These are phyloP conservation scores for Epinephelus moara DNA, from an alignment of 2,113 vertebrate genomes.

Conservation along the genomic window DNA sequence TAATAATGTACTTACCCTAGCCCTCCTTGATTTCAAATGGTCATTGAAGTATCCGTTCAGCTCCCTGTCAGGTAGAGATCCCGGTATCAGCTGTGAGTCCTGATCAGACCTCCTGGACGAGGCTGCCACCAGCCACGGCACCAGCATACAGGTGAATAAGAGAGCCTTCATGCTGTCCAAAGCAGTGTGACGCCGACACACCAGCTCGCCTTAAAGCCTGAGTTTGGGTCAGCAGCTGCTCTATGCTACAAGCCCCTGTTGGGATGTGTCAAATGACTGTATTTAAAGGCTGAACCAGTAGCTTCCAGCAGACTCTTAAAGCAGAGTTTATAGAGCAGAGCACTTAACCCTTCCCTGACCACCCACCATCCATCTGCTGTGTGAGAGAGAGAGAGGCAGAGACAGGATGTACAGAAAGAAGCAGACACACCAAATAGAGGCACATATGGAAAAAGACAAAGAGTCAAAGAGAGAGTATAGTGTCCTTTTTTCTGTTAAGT, in stretches of 20 bases:
- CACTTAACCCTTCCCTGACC: constrained; percentile 92
- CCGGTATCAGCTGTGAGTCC: constrained; percentile 50
- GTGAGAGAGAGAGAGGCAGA: constrained; percentile 25
- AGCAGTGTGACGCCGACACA: constrained; percentile 51
- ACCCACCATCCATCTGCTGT: constrained; percentile 44
- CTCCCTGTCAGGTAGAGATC: constrained; percentile 62
- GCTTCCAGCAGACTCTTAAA: constrained; percentile 89
- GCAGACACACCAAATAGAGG: constrained; percentile 4
- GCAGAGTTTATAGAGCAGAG: constrained; percentile 87
- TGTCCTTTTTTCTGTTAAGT: constrained; percentile 37
- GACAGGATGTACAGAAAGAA: constrained; percentile 19
- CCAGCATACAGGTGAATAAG: constrained; percentile 84
- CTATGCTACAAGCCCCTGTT: constrained; percentile 78
- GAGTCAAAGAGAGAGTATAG: constrained; percentile 24
- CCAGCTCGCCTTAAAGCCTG: constrained; percentile 42
- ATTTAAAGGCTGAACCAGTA: constrained; percentile 94
- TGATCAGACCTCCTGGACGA: constrained; percentile 42
- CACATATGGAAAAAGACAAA: constrained; percentile 43
- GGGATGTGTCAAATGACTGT: constrained; percentile 90
- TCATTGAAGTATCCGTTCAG: constrained; percentile 56
- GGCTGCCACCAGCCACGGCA: constrained; percentile 85
- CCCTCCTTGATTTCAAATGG: constrained; percentile 64
- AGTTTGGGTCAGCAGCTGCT: constrained; percentile 62
- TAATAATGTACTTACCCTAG: constrained; percentile 74
- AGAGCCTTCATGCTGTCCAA: constrained; percentile 77